These are phyloP conservation scores for Apis laboriosa DNA, from an alignment of 1,140 invertebrate genomes.

Conservation along the genomic window DNA sequence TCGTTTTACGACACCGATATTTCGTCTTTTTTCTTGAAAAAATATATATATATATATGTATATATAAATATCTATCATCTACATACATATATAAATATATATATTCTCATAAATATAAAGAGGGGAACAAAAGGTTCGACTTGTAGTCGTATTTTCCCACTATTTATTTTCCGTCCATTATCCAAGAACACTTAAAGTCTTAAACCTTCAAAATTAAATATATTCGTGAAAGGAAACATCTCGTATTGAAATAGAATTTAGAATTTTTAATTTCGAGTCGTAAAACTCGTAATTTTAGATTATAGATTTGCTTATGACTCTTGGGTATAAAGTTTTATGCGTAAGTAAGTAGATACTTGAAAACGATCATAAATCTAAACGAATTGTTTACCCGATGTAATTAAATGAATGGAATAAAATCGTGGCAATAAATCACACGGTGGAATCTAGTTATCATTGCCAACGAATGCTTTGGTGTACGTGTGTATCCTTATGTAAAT, in stretches of 20 bases:
- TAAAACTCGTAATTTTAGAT: background rate
- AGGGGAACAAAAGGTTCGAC: slow-evolving; percentile 16
- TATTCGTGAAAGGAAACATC: too few species aligned
- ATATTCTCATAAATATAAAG: slow-evolving; percentile 24
- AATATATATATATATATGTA: too few species aligned
- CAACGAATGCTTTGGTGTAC: background rate
- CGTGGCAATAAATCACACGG: background rate
- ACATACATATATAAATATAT: background rate
- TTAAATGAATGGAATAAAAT: background rate
- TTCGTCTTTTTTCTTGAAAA: background rate
- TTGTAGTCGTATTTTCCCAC: background rate
- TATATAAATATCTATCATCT: too few species aligned
- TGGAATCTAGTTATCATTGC: background rate
- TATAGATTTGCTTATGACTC: background rate
- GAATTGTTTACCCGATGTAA: background rate
- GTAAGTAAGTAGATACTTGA: background rate
- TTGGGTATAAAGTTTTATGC: too few species aligned
- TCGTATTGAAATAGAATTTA: background rate
- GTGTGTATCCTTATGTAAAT: background rate
- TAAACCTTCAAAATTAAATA: too few species aligned
- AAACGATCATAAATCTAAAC: background rate
- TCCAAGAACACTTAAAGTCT: too few species aligned
- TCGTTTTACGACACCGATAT: slow-evolving; percentile 26
- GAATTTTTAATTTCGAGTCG: too few species aligned
- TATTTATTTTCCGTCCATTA: background rate